Evolutionary conservation across 1,140 invertebrate species (phyloP).

Genomic region (Limonius californicus): DNA sequence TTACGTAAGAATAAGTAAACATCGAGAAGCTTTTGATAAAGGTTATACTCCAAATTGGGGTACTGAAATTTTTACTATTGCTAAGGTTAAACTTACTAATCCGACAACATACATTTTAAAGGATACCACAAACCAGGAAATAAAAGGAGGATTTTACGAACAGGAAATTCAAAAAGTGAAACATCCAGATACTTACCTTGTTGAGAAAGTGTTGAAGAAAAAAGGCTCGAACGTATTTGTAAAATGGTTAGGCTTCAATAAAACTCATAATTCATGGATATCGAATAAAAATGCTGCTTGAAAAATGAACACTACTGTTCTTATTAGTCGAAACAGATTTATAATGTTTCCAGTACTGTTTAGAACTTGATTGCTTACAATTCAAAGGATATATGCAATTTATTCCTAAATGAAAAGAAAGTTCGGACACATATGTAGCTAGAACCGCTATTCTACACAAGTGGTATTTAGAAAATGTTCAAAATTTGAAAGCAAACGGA

Average conservation of each 20-base stretch:
- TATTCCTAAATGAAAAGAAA: too few species aligned
- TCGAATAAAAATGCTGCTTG: background rate
- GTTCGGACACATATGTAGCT: too few species aligned
- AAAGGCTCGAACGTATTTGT: conserved; percentile 33
- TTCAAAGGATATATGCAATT: too few species aligned
- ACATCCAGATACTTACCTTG: conserved; percentile 27
- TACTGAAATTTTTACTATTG: conserved; percentile 34
- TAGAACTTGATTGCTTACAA: too few species aligned
- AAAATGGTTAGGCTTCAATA: conserved; percentile 27
- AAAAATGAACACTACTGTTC: too few species aligned
- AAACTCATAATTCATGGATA: background rate
- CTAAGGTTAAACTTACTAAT: conserved; percentile 18
- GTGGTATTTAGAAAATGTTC: too few species aligned
- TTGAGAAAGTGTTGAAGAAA: conserved; percentile 30
- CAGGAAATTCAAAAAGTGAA: background rate
- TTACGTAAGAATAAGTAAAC: conserved; percentile 22
- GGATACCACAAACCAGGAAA: background rate
- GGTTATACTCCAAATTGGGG: conserved; percentile 35
- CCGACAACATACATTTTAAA: conserved; percentile 10
- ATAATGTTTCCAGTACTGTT: too few species aligned
- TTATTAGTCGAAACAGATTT: too few species aligned
- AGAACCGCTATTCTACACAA: too few species aligned
- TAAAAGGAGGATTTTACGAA: background rate
- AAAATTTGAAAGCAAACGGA: too few species aligned
- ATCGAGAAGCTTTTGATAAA: conserved; percentile 33